Percentiles rank a stretch among this genome's conserved stretches.
Evolutionary conservation across 37 sponge, comb jelly and placozoan genomes (phyloP).

Genomic region (Crambe crambe): DNA sequence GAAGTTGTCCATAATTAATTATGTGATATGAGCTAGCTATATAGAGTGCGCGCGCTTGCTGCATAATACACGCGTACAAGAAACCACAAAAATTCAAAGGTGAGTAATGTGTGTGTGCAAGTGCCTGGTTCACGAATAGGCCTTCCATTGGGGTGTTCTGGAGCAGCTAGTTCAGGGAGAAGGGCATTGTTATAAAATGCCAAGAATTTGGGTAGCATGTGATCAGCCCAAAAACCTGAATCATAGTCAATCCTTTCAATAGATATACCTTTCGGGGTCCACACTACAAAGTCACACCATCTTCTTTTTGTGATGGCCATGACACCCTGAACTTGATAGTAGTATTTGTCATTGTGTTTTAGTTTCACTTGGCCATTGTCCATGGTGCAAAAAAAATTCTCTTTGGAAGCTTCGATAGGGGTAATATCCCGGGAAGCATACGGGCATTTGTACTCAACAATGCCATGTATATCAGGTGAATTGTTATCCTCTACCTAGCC

Average conservation of each 20-base stretch:
- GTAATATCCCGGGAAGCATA: conserved; percentile 1
- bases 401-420: conserved; percentile 19
- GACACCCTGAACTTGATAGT: conserved; percentile 40
- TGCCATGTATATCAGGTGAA: conserved; percentile 51
- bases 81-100: too few species aligned
- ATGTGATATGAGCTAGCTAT: too few species aligned
- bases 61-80: too few species aligned
- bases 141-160: conserved; percentile 24
- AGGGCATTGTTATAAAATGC: conserved; percentile 38
- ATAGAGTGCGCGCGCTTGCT: too few species aligned
- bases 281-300: conserved; percentile 53
- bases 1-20: too few species aligned
- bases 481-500: too few species aligned
- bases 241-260: conserved; percentile 37
- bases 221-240: conserved; percentile 8
- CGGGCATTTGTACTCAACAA: conserved; percentile 44
- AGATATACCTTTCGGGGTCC: conserved; percentile 25
- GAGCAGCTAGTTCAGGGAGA: conserved; percentile 44
- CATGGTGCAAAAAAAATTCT: conserved; percentile 17
- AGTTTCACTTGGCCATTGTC: background rate
- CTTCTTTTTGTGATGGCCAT: conserved; percentile 28
- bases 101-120: too few species aligned
- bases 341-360: conserved; percentile 13
- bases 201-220: conserved; percentile 24
- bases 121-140: conserved; percentile 32